Percentiles rank a stretch among this genome's conserved stretches.
Evolutionary conservation across 2,888 invertebrate species (phyloP).

Genomic region (Campaea margaritaria): DNA sequence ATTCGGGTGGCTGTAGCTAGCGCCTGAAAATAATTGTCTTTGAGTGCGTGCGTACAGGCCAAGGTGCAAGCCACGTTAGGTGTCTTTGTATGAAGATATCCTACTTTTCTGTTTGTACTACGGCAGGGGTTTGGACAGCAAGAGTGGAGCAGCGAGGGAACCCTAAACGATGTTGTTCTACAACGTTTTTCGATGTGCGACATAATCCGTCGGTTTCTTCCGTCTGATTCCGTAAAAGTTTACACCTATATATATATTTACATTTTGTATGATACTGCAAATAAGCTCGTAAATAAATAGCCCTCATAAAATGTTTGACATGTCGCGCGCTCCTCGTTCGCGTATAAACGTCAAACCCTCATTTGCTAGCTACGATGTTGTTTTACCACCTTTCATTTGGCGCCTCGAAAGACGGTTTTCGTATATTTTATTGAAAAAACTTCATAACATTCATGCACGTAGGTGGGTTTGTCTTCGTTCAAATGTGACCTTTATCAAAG

Average conservation of each 20-base stretch:
- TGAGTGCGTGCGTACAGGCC: too few species aligned
- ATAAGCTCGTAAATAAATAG: not conserved
- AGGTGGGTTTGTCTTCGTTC: not conserved
- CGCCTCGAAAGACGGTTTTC: not conserved
- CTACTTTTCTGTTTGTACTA: too few species aligned
- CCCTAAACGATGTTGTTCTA: not conserved
- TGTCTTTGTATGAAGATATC: too few species aligned
- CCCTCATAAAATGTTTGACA: conserved; percentile 10
- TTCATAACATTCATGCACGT: not conserved
- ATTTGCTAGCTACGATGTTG: conserved; percentile 2
- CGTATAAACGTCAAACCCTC: conserved; percentile 10
- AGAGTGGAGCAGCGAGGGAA: not conserved
- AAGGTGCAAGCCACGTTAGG: too few species aligned
- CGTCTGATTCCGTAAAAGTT: too few species aligned
- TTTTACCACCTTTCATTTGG: conserved; percentile 5
- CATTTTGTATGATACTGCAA: not conserved
- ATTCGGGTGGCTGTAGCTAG: too few species aligned
- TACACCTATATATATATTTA: too few species aligned
- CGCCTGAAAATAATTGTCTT: too few species aligned
- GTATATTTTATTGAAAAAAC: conserved; percentile 1
- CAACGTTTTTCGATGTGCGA: too few species aligned
- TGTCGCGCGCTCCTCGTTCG: not conserved
- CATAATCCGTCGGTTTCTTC: too few species aligned
- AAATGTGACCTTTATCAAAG: too few species aligned
- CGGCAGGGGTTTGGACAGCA: not conserved